These are phyloP conservation scores for Heliornis fulica DNA, from an alignment of 2,113 vertebrate genomes.

Conservation along the genomic window DNA sequence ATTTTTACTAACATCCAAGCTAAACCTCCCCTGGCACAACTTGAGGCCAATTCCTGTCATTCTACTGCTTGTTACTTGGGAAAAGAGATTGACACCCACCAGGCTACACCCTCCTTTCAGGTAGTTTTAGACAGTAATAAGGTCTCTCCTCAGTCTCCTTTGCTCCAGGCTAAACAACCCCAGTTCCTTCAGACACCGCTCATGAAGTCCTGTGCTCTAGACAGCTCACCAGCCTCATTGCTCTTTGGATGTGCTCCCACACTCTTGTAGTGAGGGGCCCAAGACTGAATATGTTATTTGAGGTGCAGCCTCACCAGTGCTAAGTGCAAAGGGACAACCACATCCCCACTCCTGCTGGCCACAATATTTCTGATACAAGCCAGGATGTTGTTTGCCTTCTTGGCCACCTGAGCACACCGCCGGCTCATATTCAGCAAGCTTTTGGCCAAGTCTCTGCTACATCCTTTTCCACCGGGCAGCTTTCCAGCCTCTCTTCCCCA, in stretches of 20 bases:
- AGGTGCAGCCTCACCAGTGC: too few species aligned
- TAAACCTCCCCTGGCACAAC: accelerated
- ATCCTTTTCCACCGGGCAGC: too few species aligned
- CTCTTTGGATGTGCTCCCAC: neutral
- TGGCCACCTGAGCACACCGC: neutral
- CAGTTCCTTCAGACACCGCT: neutral
- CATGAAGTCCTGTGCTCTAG: neutral
- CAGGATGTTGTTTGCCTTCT: neutral
- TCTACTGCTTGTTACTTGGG: neutral
- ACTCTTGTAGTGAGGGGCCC: too few species aligned
- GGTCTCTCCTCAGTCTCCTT: neutral
- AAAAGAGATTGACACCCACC: neutral
- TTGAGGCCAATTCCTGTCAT: neutral
- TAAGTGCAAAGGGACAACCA: accelerated
- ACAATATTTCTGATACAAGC: neutral
- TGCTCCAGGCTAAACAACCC: neutral
- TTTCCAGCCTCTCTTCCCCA: too few species aligned
- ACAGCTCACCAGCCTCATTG: neutral
- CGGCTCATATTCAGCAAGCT: too few species aligned
- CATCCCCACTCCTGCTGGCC: neutral
- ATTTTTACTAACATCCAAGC: neutral
- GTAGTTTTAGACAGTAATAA: neutral
- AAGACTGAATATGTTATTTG: neutral
- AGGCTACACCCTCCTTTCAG: neutral
- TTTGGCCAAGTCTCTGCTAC: too few species aligned